Base-by-base conservation (phyloP, 2,888 invertebrate genomes). In the Parochlus steinenii region DNA sequence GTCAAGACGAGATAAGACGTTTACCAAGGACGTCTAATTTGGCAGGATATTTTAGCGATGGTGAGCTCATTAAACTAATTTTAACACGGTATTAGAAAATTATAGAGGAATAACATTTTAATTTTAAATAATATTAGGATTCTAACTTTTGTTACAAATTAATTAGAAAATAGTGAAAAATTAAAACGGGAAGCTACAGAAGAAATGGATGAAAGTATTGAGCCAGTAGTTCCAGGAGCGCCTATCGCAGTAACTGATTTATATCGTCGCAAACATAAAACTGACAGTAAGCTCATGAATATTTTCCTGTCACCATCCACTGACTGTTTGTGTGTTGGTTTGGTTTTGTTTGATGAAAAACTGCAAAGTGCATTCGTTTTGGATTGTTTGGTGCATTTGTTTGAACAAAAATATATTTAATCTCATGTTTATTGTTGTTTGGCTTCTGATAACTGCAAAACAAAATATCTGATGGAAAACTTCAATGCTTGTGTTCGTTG, bases 251-350 rank as follows among this genome's bases (percentile, higher is more conserved):
- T 36, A 5, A 36, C 55, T 45, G 65, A 64, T 53, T 59, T 60
- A 44, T 71, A 71, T 60, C 63, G 71, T 48, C 66, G 70, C 53
- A 71, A 71, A 58, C 71, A 71, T 54, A 68, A 65, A 56, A 63
- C 65, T 49, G 70, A 70, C 57, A 67, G 71, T 71, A 71, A 71
- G 71, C n/a, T n/a, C n/a, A n/a, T n/a, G n/a, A n/a, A n/a, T n/a
- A n/a, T n/a, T n/a, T n/a, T n/a, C n/a, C n/a, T n/a, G n/a, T n/a
- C n/a, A n/a, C n/a, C n/a, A n/a, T n/a, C n/a, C n/a, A n/a, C n/a
- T n/a, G n/a, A n/a, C n/a, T n/a, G n/a, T n/a, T n/a, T n/a, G n/a
- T n/a, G n/a, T n/a, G n/a, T n/a, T n/a, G n/a, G n/a, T n/a, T n/a
- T n/a, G n/a, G n/a, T n/a, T n/a, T n/a, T n/a, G n/a, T n/a, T n/a